Conservation (phyloP, 2,888 invertebrate genomes). For the Temnothorax ravouxi region DNA sequence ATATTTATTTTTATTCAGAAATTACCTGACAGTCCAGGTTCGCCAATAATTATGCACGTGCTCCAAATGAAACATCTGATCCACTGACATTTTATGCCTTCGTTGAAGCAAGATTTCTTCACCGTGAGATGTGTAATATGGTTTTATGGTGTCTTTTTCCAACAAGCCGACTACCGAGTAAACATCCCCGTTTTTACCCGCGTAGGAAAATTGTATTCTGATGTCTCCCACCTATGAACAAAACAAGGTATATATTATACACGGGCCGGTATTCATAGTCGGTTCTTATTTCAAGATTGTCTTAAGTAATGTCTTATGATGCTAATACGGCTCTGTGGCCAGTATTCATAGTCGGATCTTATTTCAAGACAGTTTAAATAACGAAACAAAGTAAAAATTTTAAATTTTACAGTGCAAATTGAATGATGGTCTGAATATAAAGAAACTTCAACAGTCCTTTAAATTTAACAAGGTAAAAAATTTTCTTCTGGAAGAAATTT, state of each 20-base stretch:
- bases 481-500: neutral
- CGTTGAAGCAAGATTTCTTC: slow-evolving; percentile 92
- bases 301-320: neutral
- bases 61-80: slow-evolving; percentile 91
- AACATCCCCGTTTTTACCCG: slow-evolving; percentile 89
- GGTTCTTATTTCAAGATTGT: no score
- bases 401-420: slow-evolving; percentile 16
- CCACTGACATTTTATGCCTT: slow-evolving; percentile 91
- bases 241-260: neutral
- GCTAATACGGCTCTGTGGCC: no score
- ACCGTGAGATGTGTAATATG: slow-evolving; percentile 91
- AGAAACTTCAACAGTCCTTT: neutral
- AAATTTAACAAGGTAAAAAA: neutral
- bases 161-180: slow-evolving; percentile 90
- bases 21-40: slow-evolving; percentile 88
- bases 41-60: slow-evolving; percentile 89
- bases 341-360: no score
- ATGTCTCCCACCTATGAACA: slow-evolving; percentile 91
- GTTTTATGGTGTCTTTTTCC: slow-evolving; percentile 89
- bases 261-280: neutral
- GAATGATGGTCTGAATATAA: neutral
- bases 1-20: slow-evolving; percentile 41
- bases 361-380: neutral
- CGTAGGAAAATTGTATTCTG: slow-evolving; percentile 94
- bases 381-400: slow-evolving; percentile 2